Conservation (phyloP, 1,140 invertebrate species). For the Himalopsyche phryganea region DNA sequence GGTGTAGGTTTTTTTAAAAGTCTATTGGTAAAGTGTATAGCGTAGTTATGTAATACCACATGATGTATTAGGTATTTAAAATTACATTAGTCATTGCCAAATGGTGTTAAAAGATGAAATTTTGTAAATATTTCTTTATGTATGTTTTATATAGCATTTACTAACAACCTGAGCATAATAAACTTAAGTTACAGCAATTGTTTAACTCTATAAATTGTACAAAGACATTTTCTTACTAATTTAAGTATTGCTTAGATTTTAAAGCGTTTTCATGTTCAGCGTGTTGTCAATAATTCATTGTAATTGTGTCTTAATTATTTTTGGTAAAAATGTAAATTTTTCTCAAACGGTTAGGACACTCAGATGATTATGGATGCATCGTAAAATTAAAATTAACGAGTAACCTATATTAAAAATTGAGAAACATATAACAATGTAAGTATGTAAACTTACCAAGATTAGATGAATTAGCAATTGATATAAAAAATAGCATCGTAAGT, state of each 20-base stretch:
- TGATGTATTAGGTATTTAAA: background rate
- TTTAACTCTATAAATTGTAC: conserved; percentile 22
- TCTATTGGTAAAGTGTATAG: background rate
- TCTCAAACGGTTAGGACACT: background rate
- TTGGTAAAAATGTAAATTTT: background rate
- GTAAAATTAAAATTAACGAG: background rate
- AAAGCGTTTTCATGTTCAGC: conserved; percentile 19
- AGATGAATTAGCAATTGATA: conserved; percentile 4
- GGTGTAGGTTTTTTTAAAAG: conserved; percentile 12
- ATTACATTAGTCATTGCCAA: conserved; percentile 17
- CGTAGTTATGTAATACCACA: conserved; percentile 10
- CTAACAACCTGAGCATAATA: conserved; percentile 8
- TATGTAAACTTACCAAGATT: background rate
- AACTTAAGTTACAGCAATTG: conserved; percentile 13
- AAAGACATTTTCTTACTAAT: conserved; percentile 22
- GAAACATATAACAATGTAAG: background rate
- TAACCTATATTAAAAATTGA: background rate
- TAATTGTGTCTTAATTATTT: conserved; percentile 16
- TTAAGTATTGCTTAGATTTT: conserved; percentile 12
- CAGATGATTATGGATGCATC: background rate
- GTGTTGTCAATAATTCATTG: conserved; percentile 17
- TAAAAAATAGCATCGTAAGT: background rate
- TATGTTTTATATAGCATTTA: conserved; percentile 6
- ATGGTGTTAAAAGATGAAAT: conserved; percentile 7
- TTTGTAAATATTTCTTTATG: conserved; percentile 11